Evolutionary conservation across 2,888 invertebrate species (phyloP), one percentile per base, ranked within the genome.

Genomic region (Pheosia gnoma): DNA sequence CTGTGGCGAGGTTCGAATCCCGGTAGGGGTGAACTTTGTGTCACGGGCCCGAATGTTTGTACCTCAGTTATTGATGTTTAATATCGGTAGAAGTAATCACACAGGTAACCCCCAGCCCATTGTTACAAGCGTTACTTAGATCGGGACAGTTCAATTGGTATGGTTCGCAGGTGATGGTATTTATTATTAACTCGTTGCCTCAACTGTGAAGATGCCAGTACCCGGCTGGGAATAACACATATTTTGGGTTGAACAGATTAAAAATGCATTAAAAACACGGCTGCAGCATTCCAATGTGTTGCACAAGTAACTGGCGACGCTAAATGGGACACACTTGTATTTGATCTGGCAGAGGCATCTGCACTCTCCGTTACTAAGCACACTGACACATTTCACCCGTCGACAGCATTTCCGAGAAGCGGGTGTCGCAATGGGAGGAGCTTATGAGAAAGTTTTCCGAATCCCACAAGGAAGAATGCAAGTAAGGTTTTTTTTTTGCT

Each of bases 381-480:
- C 51, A 60, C 45, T 57, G 45, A 57, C 57, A 57, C 25, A 45
- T 45, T 55, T 39, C 39, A 55, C 39, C 57, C 41, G 47, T 52
- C 58, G 47, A 58, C 72, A 82, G 81, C 13, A 51, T 56, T 13
- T 56, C 71, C 3, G 81, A 85, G 56, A 88, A 88, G 63, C 85
- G 89, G 5, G 65, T 75, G 38, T 87, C 89, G 58, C 89, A 89
- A 70, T 93, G 91, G 90, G 91, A 91, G 68, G 81, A 80, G 3
- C 72, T 91, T 38, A 90, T 92, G 91, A 87, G 87, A 61, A 91
- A 89, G 67, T 91, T 91, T 71, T 90, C 90, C 0, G 81, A 87
- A 63, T 80, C 84, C 4, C 84, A 88, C 70, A 87, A 85, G 67
- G 86, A 85, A 38, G 77, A 84, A 65, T 90, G 91, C 87, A 87